Base-by-base conservation (phyloP, 1,140 invertebrate species). In the Lutraria rhynchaena region DNA sequence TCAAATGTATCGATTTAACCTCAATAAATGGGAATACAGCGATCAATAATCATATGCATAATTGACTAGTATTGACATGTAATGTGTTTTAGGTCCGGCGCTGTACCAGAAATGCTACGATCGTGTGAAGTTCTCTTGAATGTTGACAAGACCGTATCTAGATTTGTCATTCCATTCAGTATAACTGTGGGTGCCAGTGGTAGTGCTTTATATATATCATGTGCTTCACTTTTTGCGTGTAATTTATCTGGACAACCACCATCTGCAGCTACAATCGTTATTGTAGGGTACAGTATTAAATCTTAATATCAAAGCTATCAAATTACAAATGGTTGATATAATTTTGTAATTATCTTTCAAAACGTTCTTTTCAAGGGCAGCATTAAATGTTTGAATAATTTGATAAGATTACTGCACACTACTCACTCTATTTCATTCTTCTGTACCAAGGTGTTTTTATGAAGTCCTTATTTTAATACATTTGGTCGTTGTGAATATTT, bases 111-210 rank as follows among this genome's bases (percentile, higher is more conserved):
- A 46, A 89, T 90, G 88, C 57, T 89, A 17, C 31, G 81, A 15
- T 73, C 86, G 11, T 89, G 87, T 44, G 87, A 86, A 44, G 83
- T 75, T 0, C 87, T 85, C 17, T 85, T 87, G 46, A 84, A 84
- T 60, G 83, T 88, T 17, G 89, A 86, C 61, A 81, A 71, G 29
- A 49, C 86, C 15, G 84, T 90, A 3, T 69, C 83, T 15, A 57
- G 96, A 73, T 98, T 98, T 92, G 96, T 98, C 19, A 93, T 98
- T 5, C 97, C 97, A 0, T 96, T 98, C 83, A 96, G 97, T 27
- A 96, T 96, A 88, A 98, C 97, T 83, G 96, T 98, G 85, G 98
- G 98, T 92, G 98, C 98, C 95, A 97, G 99, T 89, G 98, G 98
- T 13, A 98, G 97, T 0, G 98, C 98, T 0, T 92, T 98, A 11